phyloP scores from a whole-genome alignment of 1,140 invertebrate genomes.

The Anagrus nilaparvatae region DNA sequence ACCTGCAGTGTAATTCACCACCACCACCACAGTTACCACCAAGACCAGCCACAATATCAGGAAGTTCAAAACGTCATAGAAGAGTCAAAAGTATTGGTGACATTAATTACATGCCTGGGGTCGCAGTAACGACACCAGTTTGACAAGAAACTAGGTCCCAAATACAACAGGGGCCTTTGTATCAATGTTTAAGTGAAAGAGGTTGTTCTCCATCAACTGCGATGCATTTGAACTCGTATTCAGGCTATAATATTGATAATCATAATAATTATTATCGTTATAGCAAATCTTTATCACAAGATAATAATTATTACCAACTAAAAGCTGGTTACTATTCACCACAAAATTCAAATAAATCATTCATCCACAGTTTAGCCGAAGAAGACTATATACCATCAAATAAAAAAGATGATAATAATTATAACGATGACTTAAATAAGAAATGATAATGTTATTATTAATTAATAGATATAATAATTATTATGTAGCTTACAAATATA shows the following conservation, averaged over 20 bases:
- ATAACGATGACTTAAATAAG: too few species aligned
- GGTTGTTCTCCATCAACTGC: constrained; percentile 33
- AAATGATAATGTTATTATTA: too few species aligned
- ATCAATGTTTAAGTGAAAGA: constrained; percentile 31
- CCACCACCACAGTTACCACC: constrained; percentile 36
- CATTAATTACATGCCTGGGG: constrained; percentile 50
- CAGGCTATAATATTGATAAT: too few species aligned
- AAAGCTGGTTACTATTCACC: constrained; percentile 38
- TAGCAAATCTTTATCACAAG: too few species aligned
- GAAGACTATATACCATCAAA: too few species aligned
- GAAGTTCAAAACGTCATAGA: constrained; percentile 45
- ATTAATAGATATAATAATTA: too few species aligned
- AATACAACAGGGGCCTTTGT: neutral
- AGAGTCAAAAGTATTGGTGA: constrained; percentile 63
- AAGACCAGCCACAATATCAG: constrained; percentile 28
- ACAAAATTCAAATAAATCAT: constrained; percentile 33
- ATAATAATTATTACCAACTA: constrained; percentile 31
- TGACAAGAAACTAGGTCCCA: constrained; percentile 32
- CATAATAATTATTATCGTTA: too few species aligned
- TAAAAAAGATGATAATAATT: too few species aligned
- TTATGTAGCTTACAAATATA: too few species aligned
- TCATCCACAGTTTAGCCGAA: constrained; percentile 38
- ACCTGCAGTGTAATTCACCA: constrained; percentile 34
- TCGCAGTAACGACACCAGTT: constrained; percentile 37
- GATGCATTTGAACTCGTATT: constrained; percentile 35